Evolutionary conservation across 2,113 vertebrate species (phyloP), one percentile per base, ranked within the genome.

Genomic region (Oncorhynchus tshawytscha): DNA sequence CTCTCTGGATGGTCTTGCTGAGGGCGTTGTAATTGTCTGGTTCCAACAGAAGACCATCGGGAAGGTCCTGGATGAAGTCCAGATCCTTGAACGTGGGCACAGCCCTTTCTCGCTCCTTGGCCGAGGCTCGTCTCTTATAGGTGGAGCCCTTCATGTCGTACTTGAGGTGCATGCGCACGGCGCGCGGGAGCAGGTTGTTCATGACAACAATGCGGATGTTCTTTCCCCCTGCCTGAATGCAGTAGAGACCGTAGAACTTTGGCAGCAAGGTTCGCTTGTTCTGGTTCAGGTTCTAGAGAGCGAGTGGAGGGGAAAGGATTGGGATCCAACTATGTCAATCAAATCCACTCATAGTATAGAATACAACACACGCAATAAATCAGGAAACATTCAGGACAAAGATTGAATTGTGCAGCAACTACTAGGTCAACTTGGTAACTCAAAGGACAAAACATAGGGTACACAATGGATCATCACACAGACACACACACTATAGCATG

Each of bases 141-240:
- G 97, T 99, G 67, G 97, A 99, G 78, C 97, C 97, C 82, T 99
- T 99, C 4, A 99, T 92, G 85, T 99, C 97, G 0, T 94, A 99
- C 67, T 98, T 98, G 51, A 95, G 92, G 84, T 98, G 96, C 97
- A 98, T 97, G n/a, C 90, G 94, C 12, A 98, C 94, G 0, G 95
- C 89, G 1, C 94, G 92, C 0, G 97, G 97, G 60, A 99, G 90
- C 1, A 99, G 91, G 90, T 99, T 99, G 92, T 99, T 99, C 97
- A 98, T 99, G 65, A 97, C 97, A 0, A 92, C 95, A 0, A 99
- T 95, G 0, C 97, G 94, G 74, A 99, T 99, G 89, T 99, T 98
- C 85, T 97, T 98, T 0, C 97, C 97, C 0, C 90, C 95, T 0
- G 95, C 92, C 74, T 98, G 96, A 67, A 98, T 94, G 31, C 96